Conservation (phyloP, 92 coral and sea anemone genomes). For the Diadumene lineata region DNA sequence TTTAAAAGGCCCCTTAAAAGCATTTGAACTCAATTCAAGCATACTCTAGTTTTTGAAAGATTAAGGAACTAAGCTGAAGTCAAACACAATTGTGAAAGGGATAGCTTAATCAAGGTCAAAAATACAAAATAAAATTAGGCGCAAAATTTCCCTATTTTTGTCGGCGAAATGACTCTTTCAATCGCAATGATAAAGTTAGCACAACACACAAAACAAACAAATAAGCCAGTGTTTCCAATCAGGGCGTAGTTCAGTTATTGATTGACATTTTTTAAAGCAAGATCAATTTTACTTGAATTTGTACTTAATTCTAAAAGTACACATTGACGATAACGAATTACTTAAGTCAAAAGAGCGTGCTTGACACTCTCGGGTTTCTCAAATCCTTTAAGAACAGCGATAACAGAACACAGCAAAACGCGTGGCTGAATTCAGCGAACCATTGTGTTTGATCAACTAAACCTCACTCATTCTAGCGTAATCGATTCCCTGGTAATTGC, state of each 20-base stretch:
- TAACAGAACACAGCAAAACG: conserved; percentile 3
- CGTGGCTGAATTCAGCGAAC: conserved; percentile 8
- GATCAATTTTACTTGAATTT: conserved; percentile 28
- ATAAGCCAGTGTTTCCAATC: not conserved
- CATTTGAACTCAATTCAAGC: not conserved
- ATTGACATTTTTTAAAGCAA: conserved; percentile 34
- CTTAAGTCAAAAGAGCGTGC: conserved; percentile 18
- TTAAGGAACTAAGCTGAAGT: not conserved
- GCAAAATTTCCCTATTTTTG: not conserved
- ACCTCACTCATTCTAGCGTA: not conserved
- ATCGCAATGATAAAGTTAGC: not conserved
- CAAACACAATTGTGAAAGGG: not conserved
- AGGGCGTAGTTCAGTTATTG: not conserved
- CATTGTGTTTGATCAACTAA: conserved; percentile 9
- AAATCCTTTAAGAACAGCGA: conserved; percentile 27
- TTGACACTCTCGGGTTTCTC: conserved; percentile 31
- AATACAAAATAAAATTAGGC: not conserved
- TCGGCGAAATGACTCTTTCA: not conserved
- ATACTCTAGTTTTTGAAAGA: not conserved
- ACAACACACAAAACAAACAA: conserved; percentile 9
- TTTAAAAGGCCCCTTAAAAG: not conserved
- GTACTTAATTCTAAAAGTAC: conserved; percentile 26
- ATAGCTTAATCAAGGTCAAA: not conserved
- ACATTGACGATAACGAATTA: conserved; percentile 28
- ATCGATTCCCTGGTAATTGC: conserved; percentile 2